Percentiles rank a stretch among this genome's conserved stretches.
phyloP scores from a whole-genome alignment of 2,888 invertebrate species.

The Pyrochroa serraticornis region DNA sequence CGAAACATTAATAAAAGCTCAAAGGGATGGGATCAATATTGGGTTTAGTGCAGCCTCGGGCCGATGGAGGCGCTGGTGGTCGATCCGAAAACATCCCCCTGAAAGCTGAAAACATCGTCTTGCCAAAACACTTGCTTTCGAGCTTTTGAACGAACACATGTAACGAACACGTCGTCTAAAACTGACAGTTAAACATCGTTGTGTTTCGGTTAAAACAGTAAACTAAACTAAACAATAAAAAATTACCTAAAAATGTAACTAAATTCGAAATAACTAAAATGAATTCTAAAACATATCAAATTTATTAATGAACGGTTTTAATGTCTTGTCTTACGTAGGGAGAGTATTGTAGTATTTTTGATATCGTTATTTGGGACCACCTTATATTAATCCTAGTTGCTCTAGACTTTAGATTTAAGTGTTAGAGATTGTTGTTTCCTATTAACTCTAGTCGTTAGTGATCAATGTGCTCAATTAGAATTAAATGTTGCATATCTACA shows the following conservation, averaged over 20 bases:
- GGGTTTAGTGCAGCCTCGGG: slow-evolving; percentile 13
- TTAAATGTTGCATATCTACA: slow-evolving; percentile 43
- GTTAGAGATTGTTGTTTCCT: slow-evolving; percentile 43
- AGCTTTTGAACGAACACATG: slow-evolving; percentile 35
- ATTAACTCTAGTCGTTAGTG: slow-evolving; percentile 40
- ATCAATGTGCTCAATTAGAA: slow-evolving; percentile 48
- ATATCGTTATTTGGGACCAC: slow-evolving; percentile 49
- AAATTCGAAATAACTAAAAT: slow-evolving; percentile 6
- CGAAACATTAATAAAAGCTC: slow-evolving; percentile 5
- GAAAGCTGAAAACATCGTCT: slow-evolving; percentile 29
- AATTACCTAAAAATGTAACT: slow-evolving; percentile 32
- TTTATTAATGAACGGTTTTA: slow-evolving; percentile 16
- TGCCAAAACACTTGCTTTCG: slow-evolving; percentile 33
- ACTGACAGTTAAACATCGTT: slow-evolving; percentile 35
- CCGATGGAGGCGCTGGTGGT: slow-evolving; percentile 32
- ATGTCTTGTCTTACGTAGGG: slow-evolving; percentile 32
- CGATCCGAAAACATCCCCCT: slow-evolving; percentile 7
- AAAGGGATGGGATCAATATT: slow-evolving; percentile 26
- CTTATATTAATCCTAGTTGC: slow-evolving; percentile 36
- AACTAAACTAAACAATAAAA: slow-evolving; percentile 30
- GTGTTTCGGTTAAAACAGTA: slow-evolving; percentile 29
- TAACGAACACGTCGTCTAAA: slow-evolving; percentile 25
- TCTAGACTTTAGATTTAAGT: slow-evolving; percentile 39
- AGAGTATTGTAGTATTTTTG: slow-evolving; percentile 49
- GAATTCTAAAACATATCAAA: slow-evolving; percentile 25